These are phyloP conservation scores for Mizuhopecten yessoensis DNA, from an alignment of 1,140 invertebrate species.

Conservation along the genomic window DNA sequence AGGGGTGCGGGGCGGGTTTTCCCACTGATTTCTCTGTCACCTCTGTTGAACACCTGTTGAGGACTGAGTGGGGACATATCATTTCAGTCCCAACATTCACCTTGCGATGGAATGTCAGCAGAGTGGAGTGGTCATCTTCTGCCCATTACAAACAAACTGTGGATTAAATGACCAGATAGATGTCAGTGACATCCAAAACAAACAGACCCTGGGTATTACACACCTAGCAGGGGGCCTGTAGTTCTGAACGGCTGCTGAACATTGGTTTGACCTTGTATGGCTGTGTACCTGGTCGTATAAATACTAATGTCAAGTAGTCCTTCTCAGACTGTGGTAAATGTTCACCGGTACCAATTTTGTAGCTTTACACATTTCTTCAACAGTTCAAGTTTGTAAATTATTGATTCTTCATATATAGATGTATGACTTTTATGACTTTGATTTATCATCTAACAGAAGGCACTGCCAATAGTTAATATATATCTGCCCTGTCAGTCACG, in stretches of 20 bases:
- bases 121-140: slow-evolving; percentile 37
- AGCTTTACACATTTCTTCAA: too few relatives aligned
- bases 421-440: too few relatives aligned
- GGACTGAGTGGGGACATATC: not conserved
- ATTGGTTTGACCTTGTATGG: not conserved
- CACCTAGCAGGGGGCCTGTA: slow-evolving; percentile 1
- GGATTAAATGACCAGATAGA: slow-evolving; percentile 16
- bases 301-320: slow-evolving; percentile 22
- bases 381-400: too few relatives aligned
- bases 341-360: too few relatives aligned
- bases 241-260: not conserved
- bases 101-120: not conserved
- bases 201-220: not conserved
- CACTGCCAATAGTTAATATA: too few relatives aligned
- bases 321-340: not conserved
- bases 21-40: not conserved
- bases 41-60: not conserved
- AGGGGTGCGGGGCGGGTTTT: not conserved
- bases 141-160: slow-evolving; percentile 24
- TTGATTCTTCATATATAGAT: too few relatives aligned
- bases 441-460: too few relatives aligned
- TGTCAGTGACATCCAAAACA: slow-evolving; percentile 19
- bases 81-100: not conserved
- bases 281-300: not conserved
- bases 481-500: too few relatives aligned